phyloP scores from a whole-genome alignment of 2,113 vertebrate species.

The Dermatemys mawii region DNA sequence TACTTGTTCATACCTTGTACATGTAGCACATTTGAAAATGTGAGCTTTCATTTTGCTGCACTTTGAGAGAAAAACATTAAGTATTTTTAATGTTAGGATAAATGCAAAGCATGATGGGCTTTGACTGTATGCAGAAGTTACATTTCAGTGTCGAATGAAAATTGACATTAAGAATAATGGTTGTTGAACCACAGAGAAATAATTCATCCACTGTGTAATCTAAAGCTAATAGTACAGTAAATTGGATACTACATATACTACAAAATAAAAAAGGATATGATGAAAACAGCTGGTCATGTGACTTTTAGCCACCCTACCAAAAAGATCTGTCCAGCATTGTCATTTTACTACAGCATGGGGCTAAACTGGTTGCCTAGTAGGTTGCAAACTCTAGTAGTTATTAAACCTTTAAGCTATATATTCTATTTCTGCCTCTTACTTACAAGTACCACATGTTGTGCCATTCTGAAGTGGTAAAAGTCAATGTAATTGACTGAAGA shows the following conservation, averaged over 20 bases:
- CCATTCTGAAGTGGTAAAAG: neutral
- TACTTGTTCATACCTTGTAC: conserved; percentile 22
- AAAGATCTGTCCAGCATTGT: neutral
- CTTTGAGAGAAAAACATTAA: conserved; percentile 49
- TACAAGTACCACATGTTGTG: neutral
- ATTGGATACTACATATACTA: neutral
- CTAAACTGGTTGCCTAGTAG: neutral
- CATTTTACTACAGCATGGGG: neutral
- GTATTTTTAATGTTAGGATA: conserved; percentile 24
- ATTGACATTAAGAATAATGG: neutral
- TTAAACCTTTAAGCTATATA: neutral
- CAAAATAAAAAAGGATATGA: neutral
- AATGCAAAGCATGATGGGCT: neutral
- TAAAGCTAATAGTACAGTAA: neutral
- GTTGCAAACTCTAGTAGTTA: neutral
- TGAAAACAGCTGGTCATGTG: neutral
- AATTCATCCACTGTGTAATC: neutral
- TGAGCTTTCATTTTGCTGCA: conserved; percentile 35
- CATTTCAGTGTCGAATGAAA: neutral
- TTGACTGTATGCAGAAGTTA: neutral
- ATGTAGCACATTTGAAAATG: conserved; percentile 27
- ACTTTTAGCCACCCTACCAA: neutral
- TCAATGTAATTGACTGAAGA: neutral
- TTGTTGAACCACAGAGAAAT: neutral
- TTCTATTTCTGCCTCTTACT: neutral